Conservation (phyloP, 2,888 invertebrate genomes). For the Strigamia crassipes region DNA sequence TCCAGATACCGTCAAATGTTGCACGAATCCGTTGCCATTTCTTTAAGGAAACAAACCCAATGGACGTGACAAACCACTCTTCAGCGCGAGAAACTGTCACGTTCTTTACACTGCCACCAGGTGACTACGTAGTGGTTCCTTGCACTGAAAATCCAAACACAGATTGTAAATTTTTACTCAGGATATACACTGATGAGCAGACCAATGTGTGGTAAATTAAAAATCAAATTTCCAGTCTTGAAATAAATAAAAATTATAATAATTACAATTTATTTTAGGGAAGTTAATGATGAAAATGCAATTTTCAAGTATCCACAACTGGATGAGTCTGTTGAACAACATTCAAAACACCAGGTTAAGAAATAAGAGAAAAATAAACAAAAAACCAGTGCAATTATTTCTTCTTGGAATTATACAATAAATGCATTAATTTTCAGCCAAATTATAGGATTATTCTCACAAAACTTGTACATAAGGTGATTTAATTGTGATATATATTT, state of each 20-base stretch:
- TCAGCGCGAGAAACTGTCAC: conserved; percentile 71
- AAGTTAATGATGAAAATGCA: conserved; percentile 77
- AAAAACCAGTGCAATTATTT: neutral
- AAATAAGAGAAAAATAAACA: neutral
- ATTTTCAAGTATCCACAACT: conserved; percentile 67
- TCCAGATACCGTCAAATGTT: conserved; percentile 65
- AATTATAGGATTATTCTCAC: conserved; percentile 63
- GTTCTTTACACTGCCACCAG: conserved; percentile 74
- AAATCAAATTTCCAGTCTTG: neutral
- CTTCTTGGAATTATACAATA: neutral
- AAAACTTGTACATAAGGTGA: conserved; percentile 61
- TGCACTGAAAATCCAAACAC: conserved; percentile 70
- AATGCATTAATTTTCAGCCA: conserved; percentile 58
- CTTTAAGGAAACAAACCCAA: conserved; percentile 67
- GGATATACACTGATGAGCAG: conserved; percentile 73
- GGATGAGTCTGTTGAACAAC: neutral
- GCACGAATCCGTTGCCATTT: conserved; percentile 67
- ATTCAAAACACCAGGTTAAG: neutral
- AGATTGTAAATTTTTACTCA: conserved; percentile 72
- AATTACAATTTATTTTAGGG: conserved; percentile 63
- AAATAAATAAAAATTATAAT: neutral
- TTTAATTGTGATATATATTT: too few relatives aligned
- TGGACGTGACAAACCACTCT: conserved; percentile 71
- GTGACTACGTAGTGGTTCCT: conserved; percentile 75
- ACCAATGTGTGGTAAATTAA: conserved; percentile 70